Evolutionary conservation across 2,888 invertebrate species (phyloP), one percentile per base, ranked within the genome.

Genomic region (Alviniconcha strummeri): DNA sequence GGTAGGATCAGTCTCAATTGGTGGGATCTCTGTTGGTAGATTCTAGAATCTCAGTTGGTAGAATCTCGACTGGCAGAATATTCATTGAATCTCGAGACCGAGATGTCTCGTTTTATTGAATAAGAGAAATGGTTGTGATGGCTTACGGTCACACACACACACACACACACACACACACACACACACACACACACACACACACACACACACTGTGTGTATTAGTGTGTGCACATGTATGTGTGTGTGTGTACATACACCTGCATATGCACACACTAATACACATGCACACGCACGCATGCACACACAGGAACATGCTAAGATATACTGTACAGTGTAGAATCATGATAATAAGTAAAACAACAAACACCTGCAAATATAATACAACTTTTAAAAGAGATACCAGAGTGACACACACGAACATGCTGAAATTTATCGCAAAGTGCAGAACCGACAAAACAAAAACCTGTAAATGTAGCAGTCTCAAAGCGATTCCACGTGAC

Each of bases 131-230:
- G 36, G 36, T 36, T 36, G 36, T 36, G 36, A 36, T 36, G 36
- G 36, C 36, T 36, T 3, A 71, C 71, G 19, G 4, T 1, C 71
- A 71, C 71, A 71, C 71, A 71, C 71, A 71, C 71, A 71, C 71
- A 71, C 69, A 69, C 71, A n/a, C 71, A 71, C 19, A n/a, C 71
- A n/a, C 71, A n/a, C 71, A n/a, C 71, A 71, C 71, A 9, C 71
- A 71, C 71, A 71, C 71, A 71, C 71, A 71, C 71, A 71, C 64
- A 64, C 3, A 5, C 19, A 7, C 71, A 71, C n/a, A 71, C n/a
- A 71, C n/a, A 71, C 15, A 11, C 64, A 64, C 11, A 64, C 64
- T 15, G 8, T 17, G 11, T 15, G 64, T 11, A 5, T 11, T 64
- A 17, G 17, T 17, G 64, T 15, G 64, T 64, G 64, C 64, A 17